Conservation (phyloP, 2,113 vertebrate species). For the Cinclus mexicanus region DNA sequence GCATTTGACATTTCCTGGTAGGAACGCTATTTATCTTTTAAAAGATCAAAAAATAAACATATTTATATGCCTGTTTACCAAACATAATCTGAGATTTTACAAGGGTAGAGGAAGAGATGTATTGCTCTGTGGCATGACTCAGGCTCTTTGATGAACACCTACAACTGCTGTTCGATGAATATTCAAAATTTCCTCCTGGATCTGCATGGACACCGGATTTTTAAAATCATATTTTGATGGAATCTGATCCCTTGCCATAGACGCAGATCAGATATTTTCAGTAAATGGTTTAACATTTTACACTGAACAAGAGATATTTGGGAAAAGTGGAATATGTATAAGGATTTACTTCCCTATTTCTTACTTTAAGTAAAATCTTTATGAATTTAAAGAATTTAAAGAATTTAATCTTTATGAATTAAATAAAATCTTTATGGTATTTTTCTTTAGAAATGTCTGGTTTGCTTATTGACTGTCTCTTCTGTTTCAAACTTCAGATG, state of each 20-base stretch:
- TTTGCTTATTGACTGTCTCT: neutral
- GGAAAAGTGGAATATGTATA: neutral
- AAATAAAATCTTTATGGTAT: neutral
- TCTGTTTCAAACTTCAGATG: neutral
- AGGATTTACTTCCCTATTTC: neutral
- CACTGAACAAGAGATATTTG: neutral
- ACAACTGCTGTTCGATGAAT: neutral
- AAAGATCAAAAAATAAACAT: neutral
- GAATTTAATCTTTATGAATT: neutral
- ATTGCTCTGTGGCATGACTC: neutral
- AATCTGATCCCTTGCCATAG: neutral
- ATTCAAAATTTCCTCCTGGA: neutral
- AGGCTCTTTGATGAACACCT: neutral
- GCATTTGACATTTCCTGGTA: neutral
- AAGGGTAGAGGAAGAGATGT: neutral
- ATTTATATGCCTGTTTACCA: slow-evolving; percentile 15
- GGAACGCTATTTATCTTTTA: neutral
- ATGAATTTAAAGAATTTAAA: neutral
- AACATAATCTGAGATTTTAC: neutral
- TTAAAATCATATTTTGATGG: neutral
- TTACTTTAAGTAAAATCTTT: neutral
- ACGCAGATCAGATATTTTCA: neutral
- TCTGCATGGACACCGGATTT: neutral
- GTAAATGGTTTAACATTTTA: neutral
- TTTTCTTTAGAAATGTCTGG: neutral